These are phyloP conservation scores for Pristis pectinata DNA, from an alignment of 2,797 vertebrate species.

Conservation along the genomic window DNA sequence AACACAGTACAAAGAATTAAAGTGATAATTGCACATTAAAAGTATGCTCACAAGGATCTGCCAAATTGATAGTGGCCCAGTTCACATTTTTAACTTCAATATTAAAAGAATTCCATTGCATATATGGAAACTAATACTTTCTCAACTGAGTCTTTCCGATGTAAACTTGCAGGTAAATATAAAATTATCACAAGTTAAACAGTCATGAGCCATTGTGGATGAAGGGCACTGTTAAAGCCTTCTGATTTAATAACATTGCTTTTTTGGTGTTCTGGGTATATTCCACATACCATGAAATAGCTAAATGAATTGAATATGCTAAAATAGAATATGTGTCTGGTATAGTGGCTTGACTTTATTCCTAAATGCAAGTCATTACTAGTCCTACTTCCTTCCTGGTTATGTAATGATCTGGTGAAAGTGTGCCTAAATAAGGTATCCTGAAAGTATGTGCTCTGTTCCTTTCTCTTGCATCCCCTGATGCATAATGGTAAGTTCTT, in stretches of 20 bases:
- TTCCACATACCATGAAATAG: not conserved
- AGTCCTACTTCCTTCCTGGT: not conserved
- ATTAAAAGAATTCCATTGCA: not conserved
- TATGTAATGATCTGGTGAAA: not conserved
- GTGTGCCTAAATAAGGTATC: not conserved
- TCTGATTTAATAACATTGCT: not conserved
- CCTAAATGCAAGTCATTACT: not conserved
- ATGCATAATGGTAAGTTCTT: not conserved
- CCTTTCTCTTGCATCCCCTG: not conserved
- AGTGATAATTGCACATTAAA: not conserved
- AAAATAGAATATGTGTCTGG: not conserved
- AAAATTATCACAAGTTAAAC: not conserved
- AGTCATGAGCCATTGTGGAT: not conserved
- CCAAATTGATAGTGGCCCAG: not conserved
- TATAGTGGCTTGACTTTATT: not conserved
- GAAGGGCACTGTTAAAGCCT: not conserved
- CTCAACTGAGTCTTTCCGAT: not conserved
- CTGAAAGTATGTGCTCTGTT: not conserved
- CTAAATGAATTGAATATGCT: not conserved
- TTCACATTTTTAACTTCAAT: not conserved
- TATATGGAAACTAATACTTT: not conserved
- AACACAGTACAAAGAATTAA: not conserved
- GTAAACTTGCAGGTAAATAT: not conserved
- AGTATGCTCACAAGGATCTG: not conserved
- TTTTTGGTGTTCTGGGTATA: not conserved